phyloP scores from a whole-genome alignment of 2,113 vertebrate species.

The Nesogale talazaci region DNA sequence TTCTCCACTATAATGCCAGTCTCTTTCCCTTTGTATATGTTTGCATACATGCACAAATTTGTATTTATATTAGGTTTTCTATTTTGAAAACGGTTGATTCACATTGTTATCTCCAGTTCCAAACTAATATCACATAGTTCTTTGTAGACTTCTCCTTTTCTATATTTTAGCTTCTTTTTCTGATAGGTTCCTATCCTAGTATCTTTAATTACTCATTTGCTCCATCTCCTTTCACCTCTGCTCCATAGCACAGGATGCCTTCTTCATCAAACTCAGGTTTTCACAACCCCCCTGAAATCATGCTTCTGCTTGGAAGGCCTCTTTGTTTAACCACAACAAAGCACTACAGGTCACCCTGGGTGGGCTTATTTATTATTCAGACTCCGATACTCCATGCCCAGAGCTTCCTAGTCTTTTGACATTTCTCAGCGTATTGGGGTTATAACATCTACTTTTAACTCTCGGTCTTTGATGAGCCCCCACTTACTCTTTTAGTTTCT shows the following conservation, averaged over 20 bases:
- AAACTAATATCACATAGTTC: not conserved
- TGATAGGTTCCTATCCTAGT: not conserved
- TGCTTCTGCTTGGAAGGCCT: not conserved
- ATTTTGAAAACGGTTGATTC: constrained; percentile 7
- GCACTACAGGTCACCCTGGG: not conserved
- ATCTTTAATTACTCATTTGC: constrained; percentile 31
- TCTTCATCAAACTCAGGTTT: not conserved
- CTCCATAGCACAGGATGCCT: rapidly evolving
- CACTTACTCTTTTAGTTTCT: not conserved
- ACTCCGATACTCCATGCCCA: not conserved
- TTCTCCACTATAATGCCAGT: not conserved
- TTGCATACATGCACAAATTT: not conserved
- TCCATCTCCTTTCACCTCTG: not conserved
- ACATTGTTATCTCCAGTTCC: not conserved
- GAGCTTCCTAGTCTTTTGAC: not conserved
- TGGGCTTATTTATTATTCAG: not conserved
- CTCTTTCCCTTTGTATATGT: not conserved
- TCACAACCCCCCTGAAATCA: not conserved
- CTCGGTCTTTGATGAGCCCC: not conserved
- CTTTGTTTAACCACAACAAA: not conserved
- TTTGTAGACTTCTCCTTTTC: constrained; percentile 25
- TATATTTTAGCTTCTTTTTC: constrained; percentile 17
- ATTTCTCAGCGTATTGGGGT: not conserved
- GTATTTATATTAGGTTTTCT: not conserved
- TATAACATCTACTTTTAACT: not conserved